Evolutionary conservation across 2,888 invertebrate genomes (phyloP).

Genomic region (Xiphydria camelus): DNA sequence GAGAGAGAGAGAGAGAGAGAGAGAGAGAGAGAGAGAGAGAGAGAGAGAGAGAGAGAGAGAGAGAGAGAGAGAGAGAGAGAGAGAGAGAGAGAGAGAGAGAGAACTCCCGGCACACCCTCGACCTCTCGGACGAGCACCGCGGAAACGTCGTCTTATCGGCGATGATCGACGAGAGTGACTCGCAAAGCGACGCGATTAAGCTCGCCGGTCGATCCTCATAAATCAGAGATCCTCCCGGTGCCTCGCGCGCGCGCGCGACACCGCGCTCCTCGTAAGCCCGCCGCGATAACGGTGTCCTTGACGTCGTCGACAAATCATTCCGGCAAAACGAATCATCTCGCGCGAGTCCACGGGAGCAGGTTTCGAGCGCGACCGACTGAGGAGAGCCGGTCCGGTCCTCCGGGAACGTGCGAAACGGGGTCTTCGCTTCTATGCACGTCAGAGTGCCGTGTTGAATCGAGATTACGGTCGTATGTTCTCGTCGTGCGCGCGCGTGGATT

Average conservation of each 20-base stretch:
- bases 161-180: not conserved
- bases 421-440: no score
- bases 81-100: not conserved
- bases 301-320: conserved; percentile 45
- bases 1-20: conserved; percentile 10
- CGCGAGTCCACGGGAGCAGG: no score
- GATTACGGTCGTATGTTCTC: no score
- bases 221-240: not conserved
- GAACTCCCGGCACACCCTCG: not conserved
- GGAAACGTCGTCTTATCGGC: not conserved
- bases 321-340: conserved; percentile 35
- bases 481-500: no score
- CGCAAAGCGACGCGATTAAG: no score
- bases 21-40: conserved; percentile 5
- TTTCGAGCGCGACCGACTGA: no score
- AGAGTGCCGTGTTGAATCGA: no score
- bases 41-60: not conserved
- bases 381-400: no score
- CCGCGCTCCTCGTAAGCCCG: conserved; percentile 14
- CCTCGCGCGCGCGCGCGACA: not conserved
- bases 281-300: conserved; percentile 44
- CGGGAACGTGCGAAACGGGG: no score
- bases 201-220: conserved; percentile 2
- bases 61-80: not conserved
- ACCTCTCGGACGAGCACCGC: conserved; percentile 3